Base-by-base conservation (phyloP, 2,113 vertebrate species). In the Euleptes europaea region DNA sequence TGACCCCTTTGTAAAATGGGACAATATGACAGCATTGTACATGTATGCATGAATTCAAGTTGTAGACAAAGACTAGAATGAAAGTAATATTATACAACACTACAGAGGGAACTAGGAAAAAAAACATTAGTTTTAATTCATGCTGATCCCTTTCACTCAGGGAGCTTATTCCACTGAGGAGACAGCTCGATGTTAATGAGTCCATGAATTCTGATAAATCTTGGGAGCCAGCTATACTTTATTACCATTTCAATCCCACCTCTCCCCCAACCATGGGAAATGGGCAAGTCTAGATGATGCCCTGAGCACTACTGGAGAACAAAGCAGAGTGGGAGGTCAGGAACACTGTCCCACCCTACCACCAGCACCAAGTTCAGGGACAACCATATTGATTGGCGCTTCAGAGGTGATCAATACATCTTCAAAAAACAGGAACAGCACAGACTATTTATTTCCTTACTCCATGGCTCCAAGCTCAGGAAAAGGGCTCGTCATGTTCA, bases 1-100 rank as follows among this genome's bases (percentile, higher is more conserved):
- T 28, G 33, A 31, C 73, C 26, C 54, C n/a, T 85, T 73, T 73
- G 40, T 63, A 17, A 93, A 93, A 40, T 33, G 17, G 67, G 78
- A 90, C 84, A 65, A n/a, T 60, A 83, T 23, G 35, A 31, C 42
- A 80, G 78, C 78, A 49, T 23, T 73, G 33, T 47, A 78, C 15
- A 60, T 15, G 28, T 79, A 73, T 79, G 51, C 60, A 63, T 28
- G 60, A 63, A 63, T 42, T 78, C 31, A 72, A 19, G 26, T 10
- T 79, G 23, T 19, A 26, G 26, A 40, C 69, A 78, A 49, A 47
- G 11, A 47, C 54, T 38, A 28, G 38, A 44, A 28, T 71, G 44
- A 57, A 54, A 40, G 65, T 40, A 69, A 35, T 12, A 63, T 38
- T 47, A 33, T 13, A 66, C 10, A 66, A 5, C n/a, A 51, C 13